phyloP scores from a whole-genome alignment of 1,140 invertebrate genomes.

The Diorhabda sublineata region DNA sequence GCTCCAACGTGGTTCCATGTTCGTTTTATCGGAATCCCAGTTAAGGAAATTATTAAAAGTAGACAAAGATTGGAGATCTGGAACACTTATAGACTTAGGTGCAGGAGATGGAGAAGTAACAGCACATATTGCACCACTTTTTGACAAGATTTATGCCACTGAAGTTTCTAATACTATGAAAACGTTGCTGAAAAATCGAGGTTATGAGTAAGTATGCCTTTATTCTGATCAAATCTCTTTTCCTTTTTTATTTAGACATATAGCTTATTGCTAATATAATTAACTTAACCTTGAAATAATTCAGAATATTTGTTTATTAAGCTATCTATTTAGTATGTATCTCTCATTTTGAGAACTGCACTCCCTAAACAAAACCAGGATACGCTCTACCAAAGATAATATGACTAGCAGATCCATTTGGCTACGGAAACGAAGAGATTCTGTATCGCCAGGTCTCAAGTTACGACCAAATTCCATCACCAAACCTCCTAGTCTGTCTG shows the following conservation, averaged over 20 bases:
- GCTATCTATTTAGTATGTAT: no score
- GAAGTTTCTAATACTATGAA: constrained; percentile 84
- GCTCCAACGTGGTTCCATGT: constrained; percentile 86
- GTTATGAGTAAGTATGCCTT: constrained; percentile 66
- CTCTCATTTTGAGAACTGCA: no score
- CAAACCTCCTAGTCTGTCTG: no score
- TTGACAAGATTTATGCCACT: constrained; percentile 71
- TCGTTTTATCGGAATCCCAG: constrained; percentile 78
- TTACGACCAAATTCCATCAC: no score
- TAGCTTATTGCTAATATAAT: no score
- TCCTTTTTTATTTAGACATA: neutral
- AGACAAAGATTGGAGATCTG: constrained; percentile 46
- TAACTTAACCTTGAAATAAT: no score
- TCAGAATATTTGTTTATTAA: no score
- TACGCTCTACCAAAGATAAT: no score
- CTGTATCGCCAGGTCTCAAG: no score
- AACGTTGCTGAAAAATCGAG: constrained; percentile 63
- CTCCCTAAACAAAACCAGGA: no score
- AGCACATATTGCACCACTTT: constrained; percentile 66
- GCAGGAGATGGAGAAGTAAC: constrained; percentile 91
- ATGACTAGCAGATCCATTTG: no score
- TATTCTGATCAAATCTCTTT: constrained; percentile 5
- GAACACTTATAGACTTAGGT: constrained; percentile 75
- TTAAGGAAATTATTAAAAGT: constrained; percentile 56
- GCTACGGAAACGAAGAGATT: no score